Base-by-base conservation (phyloP, 2,888 invertebrate species). In the Venustoraphidia nigricollis region DNA sequence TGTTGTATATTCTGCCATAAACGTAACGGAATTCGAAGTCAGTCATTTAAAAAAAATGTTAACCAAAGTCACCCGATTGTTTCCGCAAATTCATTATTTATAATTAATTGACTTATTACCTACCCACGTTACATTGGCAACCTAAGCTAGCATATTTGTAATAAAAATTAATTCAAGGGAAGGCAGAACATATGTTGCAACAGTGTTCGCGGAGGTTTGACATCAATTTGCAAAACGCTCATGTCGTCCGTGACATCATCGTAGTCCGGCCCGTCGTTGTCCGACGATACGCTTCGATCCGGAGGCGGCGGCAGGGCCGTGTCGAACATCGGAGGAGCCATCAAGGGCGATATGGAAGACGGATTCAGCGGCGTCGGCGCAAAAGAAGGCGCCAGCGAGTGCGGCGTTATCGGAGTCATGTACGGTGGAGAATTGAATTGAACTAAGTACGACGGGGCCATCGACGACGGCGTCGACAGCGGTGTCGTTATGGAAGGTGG, bases 141-240 rank as follows among this genome's bases (percentile, higher is more conserved):
- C 38, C 38, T 11, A 38, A 38, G 10, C 38, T n/a, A 38, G 10
- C 38, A 38, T 10, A n/a, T 3, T 38, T 38, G 10, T 10, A n/a
- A 38, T 11, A 38, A 38, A n/a, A 11, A 36, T 77, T 80, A 85
- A 74, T 85, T 83, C 72, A 86, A 78, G 68, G 87, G 88, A 72
- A 88, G 76, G 73, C 88, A 88, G 76, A 88, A 86, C 79, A 88
- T 87, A 73, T 87, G 84, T 69, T 85, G 85, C 65, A 88, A 75
- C 64, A 86, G 62, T 13, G 36, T 47, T 11, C 47, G 41, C 14
- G 76, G 72, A 66, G 81, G 71, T 63, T 81, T 67, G 60, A 71
- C 69, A 62, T 72, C 71, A 58, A 72, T 67, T 60, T 72, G 71
- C 62, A 73, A 63, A 57, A 70, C 65, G 59, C 70, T 77, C 62